phyloP scores from a whole-genome alignment of 2,113 vertebrate species.

The Apeltes quadracus region DNA sequence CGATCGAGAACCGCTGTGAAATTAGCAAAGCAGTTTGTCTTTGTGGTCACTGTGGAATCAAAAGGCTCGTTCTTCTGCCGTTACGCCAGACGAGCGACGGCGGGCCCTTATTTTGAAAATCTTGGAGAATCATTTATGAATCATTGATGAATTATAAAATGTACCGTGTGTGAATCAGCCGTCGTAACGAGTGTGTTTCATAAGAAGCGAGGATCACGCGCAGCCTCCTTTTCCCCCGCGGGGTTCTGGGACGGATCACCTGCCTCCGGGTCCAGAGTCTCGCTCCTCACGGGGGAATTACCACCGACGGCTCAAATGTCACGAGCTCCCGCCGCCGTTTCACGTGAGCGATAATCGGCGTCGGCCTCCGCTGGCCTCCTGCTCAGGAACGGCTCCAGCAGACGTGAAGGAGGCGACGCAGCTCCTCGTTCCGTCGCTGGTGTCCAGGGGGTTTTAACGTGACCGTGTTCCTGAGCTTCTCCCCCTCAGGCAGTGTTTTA shows the following conservation, averaged over 20 bases:
- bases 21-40: constrained; percentile 50
- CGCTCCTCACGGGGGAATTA: constrained; percentile 5
- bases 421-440: too few species aligned
- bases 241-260: too few species aligned
- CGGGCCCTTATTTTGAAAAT: neutral
- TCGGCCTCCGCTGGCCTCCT: constrained; percentile 32
- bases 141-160: neutral
- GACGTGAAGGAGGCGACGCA: too few species aligned
- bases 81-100: constrained; percentile 2
- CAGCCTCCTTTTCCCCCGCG: too few species aligned
- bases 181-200: neutral
- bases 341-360: constrained; percentile 56
- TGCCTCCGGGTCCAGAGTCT: neutral
- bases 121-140: neutral
- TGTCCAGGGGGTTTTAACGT: too few species aligned
- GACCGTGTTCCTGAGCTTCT: too few species aligned
- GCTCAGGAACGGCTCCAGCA: too few species aligned
- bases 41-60: constrained; percentile 24
- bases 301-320: neutral
- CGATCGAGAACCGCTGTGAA: constrained; percentile 29
- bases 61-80: constrained; percentile 36
- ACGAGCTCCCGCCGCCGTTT: constrained; percentile 40
- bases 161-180: neutral
- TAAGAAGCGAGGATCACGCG: neutral
- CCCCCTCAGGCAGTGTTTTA: too few species aligned